Percentiles rank a stretch among this genome's conserved stretches.
These are phyloP conservation scores for Nephrotoma guestfalica DNA, from an alignment of 2,888 invertebrate species.

Conservation along the genomic window DNA sequence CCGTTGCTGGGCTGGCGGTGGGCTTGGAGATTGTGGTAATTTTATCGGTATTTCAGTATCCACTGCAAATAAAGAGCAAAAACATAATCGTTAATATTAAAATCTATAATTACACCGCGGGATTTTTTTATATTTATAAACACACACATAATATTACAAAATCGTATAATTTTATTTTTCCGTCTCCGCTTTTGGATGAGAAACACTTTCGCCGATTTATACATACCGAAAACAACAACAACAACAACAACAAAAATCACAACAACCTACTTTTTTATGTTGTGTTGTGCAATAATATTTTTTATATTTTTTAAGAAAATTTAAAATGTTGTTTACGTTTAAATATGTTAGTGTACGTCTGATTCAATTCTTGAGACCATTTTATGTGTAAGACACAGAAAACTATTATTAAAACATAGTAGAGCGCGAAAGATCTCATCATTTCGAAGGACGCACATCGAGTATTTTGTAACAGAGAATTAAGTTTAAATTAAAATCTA, in stretches of 20 bases:
- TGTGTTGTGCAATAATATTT: background rate
- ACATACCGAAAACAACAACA: background rate
- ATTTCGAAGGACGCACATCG: background rate
- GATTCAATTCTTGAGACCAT: background rate
- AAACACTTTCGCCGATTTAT: slow-evolving; percentile 2
- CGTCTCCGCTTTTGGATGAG: background rate
- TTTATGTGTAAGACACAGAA: background rate
- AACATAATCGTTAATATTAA: background rate
- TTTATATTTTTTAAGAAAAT: background rate
- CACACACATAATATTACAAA: background rate
- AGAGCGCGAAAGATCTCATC: background rate
- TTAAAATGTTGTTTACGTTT: background rate
- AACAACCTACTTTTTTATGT: slow-evolving; percentile 4
- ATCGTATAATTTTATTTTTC: background rate
- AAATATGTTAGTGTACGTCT: background rate
- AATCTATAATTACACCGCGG: background rate
- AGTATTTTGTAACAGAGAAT: background rate
- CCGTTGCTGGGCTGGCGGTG: slow-evolving; percentile 21
- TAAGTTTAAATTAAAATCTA: background rate
- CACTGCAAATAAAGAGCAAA: slow-evolving; percentile 17
- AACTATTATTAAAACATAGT: background rate
- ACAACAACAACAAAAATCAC: background rate
- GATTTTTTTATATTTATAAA: background rate
- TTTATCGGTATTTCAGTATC: slow-evolving; percentile 35
- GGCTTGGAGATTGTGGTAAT: slow-evolving; percentile 31